These are phyloP conservation scores for Laterallus jamaicensis DNA, from an alignment of 2,113 vertebrate genomes.

Conservation along the genomic window DNA sequence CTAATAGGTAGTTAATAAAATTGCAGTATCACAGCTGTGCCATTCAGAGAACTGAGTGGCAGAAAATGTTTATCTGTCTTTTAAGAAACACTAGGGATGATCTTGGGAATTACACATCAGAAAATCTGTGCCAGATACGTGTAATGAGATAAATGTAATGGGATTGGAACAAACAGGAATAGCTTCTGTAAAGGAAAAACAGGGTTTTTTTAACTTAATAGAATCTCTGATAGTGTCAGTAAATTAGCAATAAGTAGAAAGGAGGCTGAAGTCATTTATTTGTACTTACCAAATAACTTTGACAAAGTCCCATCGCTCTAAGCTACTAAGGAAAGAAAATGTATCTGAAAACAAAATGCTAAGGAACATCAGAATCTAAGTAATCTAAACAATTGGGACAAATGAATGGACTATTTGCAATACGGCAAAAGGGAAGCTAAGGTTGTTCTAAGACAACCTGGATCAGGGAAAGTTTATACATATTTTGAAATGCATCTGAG, in stretches of 20 bases:
- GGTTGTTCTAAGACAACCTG: not conserved
- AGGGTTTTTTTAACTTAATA: not conserved
- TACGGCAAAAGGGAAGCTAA: not conserved
- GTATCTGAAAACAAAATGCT: not conserved
- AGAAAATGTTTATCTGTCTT: not conserved
- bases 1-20: not conserved
- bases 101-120: not conserved
- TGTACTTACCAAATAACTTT: not conserved
- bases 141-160: not conserved
- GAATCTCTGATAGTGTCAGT: not conserved
- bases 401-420: not conserved
- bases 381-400: not conserved
- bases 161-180: not conserved
- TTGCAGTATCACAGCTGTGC: not conserved
- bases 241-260: not conserved
- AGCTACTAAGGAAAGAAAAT: not conserved
- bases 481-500: not conserved
- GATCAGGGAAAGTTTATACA: not conserved
- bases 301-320: not conserved
- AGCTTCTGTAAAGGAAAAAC: not conserved
- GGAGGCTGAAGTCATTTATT: not conserved
- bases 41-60: not conserved
- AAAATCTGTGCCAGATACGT: slow-evolving; percentile 18
- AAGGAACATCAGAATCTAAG: not conserved
- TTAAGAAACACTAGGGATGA: not conserved